phyloP scores from a whole-genome alignment of 2,888 invertebrate genomes.

The Thysanoteuthis rhombus region DNA sequence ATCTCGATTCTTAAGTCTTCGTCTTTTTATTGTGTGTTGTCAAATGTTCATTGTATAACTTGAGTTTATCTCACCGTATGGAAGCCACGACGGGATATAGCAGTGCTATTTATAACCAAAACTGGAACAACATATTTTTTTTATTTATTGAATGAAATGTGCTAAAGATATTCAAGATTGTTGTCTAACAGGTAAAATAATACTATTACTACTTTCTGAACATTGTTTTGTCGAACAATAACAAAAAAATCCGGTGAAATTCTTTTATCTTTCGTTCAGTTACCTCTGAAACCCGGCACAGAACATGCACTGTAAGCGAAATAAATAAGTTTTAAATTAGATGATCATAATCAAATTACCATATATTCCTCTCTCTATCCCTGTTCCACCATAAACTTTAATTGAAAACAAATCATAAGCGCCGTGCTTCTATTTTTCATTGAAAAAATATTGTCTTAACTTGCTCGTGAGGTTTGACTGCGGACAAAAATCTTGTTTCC shows the following conservation, averaged over 20 bases:
- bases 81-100: neutral
- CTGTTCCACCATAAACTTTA: too few species aligned
- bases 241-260: neutral
- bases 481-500: too few species aligned
- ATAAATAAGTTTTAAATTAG: too few species aligned
- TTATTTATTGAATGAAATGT: neutral
- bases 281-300: neutral
- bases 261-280: neutral
- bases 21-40: neutral
- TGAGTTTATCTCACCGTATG: neutral
- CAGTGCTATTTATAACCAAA: neutral
- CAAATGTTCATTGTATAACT: neutral
- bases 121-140: neutral
- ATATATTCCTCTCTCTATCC: too few species aligned
- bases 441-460: too few species aligned
- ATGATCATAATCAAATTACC: too few species aligned
- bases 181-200: neutral
- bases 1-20: neutral
- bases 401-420: too few species aligned
- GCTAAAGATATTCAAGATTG: neutral
- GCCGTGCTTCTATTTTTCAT: too few species aligned
- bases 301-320: too few species aligned
- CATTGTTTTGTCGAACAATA: neutral
- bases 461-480: too few species aligned
- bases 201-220: neutral